Base-by-base conservation (phyloP, 2,888 invertebrate species). In the Acanthacorydalis orientalis region DNA sequence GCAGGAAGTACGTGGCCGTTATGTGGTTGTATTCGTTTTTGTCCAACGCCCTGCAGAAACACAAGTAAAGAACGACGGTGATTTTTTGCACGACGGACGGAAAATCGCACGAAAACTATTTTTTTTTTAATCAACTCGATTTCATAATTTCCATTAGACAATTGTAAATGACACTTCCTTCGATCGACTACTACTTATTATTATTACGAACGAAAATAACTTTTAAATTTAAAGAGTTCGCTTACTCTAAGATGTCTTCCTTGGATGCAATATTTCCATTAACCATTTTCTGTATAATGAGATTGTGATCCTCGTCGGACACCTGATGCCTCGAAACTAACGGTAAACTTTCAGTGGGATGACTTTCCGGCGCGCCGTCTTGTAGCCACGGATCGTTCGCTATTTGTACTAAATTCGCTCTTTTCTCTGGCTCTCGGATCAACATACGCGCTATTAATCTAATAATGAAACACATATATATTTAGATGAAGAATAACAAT, bases 1-100 rank as follows among this genome's bases (percentile, higher is more conserved):
- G 70, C 56, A 98, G 73, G 69, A 88, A 98, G 69, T 96, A 98
- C 15, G 97, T 98, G 43, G 97, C 97, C 32, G 97, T 96, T 59
- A 98, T 85, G 67, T 98, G 93, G 70, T 93, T 93, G 68, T 98
- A 98, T 61, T 92, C 91, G 68, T 96, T 90, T 62, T 84, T 86
- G 61, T 95, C 92, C 59, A 98, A 70, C 48, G 92, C 85, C 53
- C 88, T 89, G 31, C 4, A 31, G 33, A 35, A 47, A 33, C 23
- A 47, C 7, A 47, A 43, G 44, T 16, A 16, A 23, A 4, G 23
- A 23, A 23, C n/a, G n/a, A n/a, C n/a, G n/a, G n/a, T n/a, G n/a
- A n/a, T n/a, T n/a, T n/a, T n/a, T n/a, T n/a, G n/a, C n/a, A n/a
- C n/a, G n/a, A n/a, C n/a, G n/a, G n/a, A n/a, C n/a, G n/a, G n/a